Base-by-base conservation (phyloP, 2,888 invertebrate species). In the Drosophila meridiana region DNA sequence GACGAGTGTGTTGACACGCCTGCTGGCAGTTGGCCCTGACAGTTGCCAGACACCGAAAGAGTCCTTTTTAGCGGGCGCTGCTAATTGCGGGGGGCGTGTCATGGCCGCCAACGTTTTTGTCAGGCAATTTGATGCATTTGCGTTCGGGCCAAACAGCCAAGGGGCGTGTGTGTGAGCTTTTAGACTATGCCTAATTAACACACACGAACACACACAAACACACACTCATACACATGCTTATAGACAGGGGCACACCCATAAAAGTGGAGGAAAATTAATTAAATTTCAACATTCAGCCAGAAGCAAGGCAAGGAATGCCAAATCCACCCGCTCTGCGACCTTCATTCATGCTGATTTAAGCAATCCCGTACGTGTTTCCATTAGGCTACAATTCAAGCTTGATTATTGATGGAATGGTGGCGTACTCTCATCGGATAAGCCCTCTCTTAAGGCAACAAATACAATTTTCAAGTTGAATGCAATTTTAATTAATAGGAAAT, bases 401-500 rank as follows among this genome's bases (percentile, higher is more conserved):
- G 80, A 89, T 83, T 88, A 89, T 80, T 79, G 80, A 73, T 63
- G 59, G 58, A 47, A 43, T 45, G 43, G 28, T 8, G 13, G 4
- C 4, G 32, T 7, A 26, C 34, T 45, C 26, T 32, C 55, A 40
- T 8, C 26, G 34, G 38, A 56, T 48, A 53, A 61, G 45, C 40
- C 7, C 7, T 11, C 69, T 67, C 42, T 53, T 38, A 52, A 40
- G 66, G 64, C 87, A 81, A 82, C 89, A 82, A 87, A 90, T 80
- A 87, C 80, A 68, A 82, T 87, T 89, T 90, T 87, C 87, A 90
- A 89, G 71, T 70, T 87, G 90, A 89, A 87, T 87, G 87, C 87
- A 90, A 87, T 87, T 87, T 87, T 87, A 87, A 87, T 87, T 87
- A 87, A 90, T 90, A 85, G 87, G 83, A 90, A 89, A 87, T 89